Evolutionary conservation across 2,888 invertebrate species (phyloP), one percentile per base, ranked within the genome.

Genomic region (Agrotis exclamationis): DNA sequence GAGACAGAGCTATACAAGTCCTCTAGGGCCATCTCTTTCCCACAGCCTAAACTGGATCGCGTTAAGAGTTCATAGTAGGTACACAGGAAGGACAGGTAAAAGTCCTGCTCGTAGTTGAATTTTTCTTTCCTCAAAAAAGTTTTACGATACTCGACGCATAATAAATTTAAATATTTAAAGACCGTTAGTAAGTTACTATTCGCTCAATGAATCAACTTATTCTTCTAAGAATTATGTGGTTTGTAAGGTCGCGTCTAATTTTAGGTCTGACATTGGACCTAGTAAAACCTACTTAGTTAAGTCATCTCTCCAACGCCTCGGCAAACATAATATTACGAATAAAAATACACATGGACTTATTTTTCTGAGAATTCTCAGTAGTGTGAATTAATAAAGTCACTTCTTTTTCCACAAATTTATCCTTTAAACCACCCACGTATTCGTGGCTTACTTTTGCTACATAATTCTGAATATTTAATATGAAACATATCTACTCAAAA

Each of bases 321-420:
- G 4, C 22, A 54, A 28, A 50, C 50, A 33, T 48, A 39, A 0
- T 28, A 68, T 48, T 33, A 54, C 54, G 22, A 76, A 24, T 69
- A 18, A 67, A 33, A 69, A 20, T 14, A 60, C 13, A 65, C 1
- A 22, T 44, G 20, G 24, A 20, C 5, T 11, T 22, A 2, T 47
- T 63, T 63, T 65, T 51, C 54, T 18, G 13, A 51, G 39, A 53
- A 48, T 48, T 47, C n/a, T 54, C 20, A 2, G 48, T 72, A 24
- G 33, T 51, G 47, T 6, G 39, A 45, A 64, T 54, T 58, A 9
- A 56, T 63, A 28, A 51, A 50, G 54, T 62, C 20, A 44, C 6
- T 28, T 53, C 22, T 63, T 62, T 78, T 76, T 64, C 33, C 14
- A 50, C 20, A 20, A n/a, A 47, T 57, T 69, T 48, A 48, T 50